Conservation (phyloP, 2,888 invertebrate genomes). For the Pristionchus maxplancki region DNA sequence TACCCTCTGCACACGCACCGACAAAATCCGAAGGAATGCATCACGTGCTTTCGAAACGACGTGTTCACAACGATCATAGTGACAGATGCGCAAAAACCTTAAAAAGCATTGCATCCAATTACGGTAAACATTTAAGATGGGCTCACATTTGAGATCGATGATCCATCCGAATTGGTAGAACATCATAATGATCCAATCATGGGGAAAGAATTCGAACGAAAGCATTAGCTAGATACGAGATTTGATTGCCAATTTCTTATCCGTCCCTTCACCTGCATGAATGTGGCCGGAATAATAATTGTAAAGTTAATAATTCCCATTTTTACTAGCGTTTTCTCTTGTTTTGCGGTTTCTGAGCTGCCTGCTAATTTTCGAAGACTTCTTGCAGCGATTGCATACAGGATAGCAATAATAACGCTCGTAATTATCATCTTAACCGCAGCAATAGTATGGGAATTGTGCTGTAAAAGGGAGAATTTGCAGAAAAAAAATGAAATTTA, state of each 20-base stretch:
- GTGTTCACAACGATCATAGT: too few species aligned
- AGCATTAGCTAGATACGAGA: neutral
- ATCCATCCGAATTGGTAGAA: neutral
- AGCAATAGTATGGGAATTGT: neutral
- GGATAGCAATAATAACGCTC: neutral
- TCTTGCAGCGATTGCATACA: neutral
- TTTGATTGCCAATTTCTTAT: too few species aligned
- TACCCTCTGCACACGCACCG: too few species aligned
- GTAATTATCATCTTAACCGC: neutral
- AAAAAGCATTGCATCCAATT: too few species aligned
- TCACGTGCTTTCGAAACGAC: too few species aligned
- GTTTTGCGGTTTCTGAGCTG: too few species aligned
- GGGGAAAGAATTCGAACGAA: neutral
- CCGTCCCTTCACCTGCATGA: neutral
- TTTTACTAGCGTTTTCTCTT: neutral
- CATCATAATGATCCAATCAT: neutral
- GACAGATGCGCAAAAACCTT: too few species aligned
- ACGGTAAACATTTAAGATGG: too few species aligned
- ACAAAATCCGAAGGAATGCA: too few species aligned
- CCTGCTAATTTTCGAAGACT: too few species aligned
- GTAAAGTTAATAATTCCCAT: neutral
- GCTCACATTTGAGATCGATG: neutral
- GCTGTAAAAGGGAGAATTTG: neutral
- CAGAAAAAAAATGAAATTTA: too few species aligned
- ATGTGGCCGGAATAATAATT: neutral